Evolutionary conservation across 2,797 vertebrate genomes (phyloP), one percentile per base, ranked within the genome.

Genomic region (Synanceia verrucosa): DNA sequence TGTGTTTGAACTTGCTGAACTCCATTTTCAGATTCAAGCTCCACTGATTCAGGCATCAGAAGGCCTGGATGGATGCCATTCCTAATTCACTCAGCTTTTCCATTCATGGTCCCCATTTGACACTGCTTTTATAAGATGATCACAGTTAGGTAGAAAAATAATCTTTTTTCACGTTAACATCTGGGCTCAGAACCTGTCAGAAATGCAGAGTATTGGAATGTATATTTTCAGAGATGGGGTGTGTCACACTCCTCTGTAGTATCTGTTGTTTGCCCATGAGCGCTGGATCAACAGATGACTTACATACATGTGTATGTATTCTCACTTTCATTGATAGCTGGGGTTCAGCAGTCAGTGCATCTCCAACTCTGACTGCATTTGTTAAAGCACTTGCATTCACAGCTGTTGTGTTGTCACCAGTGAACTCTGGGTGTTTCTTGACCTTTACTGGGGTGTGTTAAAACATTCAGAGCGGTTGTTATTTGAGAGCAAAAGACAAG

Each of bases 1-100:
- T 87, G 78, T 87, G 78, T 85, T 89, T 87, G 86, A 91, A 93
- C 90, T 89, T 81, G 83, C 77, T 89, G 88, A 92, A 89, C 90
- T 84, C 66, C 60, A 63, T 72, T 86, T 82, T 47, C 72, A 86
- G 61, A 90, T 88, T 88, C 66, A 73, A 68, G 79, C 84, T 83
- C 73, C 41, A 57, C 73, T 85, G 82, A 89, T 89, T 89, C 76
- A 78, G 79, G 74, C 73, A 80, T 87, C 75, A 78, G 53, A 85
- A 72, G n/a, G 26, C 19, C 73, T 93, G 92, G 90, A 86, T 4
- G 12, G 7, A 44, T 88, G 88, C 92, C 92, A 90, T 76, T 76
- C 60, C 65, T 84, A 83, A 78, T 89, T 88, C 76, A 80, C 82
- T 92, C 89, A 92, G 57, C 51, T 82, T 92, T 93, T 92, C 91